phyloP scores from a whole-genome alignment of 2,888 invertebrate genomes.

The Drosophila suboccidentalis region DNA sequence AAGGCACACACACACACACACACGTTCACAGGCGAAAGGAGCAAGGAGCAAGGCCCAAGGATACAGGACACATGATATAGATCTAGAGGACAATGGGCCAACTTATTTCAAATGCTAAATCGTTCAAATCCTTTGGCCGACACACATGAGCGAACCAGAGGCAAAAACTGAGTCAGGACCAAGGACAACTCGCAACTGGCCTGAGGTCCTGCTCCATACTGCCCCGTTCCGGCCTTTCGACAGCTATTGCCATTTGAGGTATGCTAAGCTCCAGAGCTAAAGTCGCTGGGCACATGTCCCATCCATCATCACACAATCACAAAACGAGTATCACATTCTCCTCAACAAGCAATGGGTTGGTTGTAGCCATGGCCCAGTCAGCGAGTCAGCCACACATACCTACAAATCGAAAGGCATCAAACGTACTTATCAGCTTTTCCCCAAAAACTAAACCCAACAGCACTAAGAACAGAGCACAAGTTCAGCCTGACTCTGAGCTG shows the following conservation, averaged over 20 bases:
- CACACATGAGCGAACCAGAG: constrained; percentile 67
- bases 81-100: constrained; percentile 46
- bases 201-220: constrained; percentile 27
- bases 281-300: constrained; percentile 70
- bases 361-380: constrained; percentile 55
- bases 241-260: constrained; percentile 68
- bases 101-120: constrained; percentile 79
- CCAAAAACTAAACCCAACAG: constrained; percentile 52
- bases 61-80: constrained; percentile 6
- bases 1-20: constrained; percentile 23
- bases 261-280: constrained; percentile 41
- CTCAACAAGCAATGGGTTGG: constrained; percentile 17
- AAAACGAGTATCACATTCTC: constrained; percentile 77
- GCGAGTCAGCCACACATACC: constrained; percentile 45
- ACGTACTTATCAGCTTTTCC: constrained; percentile 79
- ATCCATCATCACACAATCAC: constrained; percentile 83
- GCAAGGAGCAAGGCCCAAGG: background rate
- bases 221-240: constrained; percentile 33
- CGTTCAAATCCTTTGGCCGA: constrained; percentile 74
- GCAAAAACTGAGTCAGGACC: background rate
- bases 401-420: constrained; percentile 78
- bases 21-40: constrained; percentile 10
- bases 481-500: constrained; percentile 52
- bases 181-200: constrained; percentile 52
- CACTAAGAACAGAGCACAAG: constrained; percentile 20